A percentile compares a stretch with the other conserved stretches of the same genome.
These are phyloP conservation scores for Ips nitidus DNA, from an alignment of 1,140 invertebrate genomes.

Conservation along the genomic window DNA sequence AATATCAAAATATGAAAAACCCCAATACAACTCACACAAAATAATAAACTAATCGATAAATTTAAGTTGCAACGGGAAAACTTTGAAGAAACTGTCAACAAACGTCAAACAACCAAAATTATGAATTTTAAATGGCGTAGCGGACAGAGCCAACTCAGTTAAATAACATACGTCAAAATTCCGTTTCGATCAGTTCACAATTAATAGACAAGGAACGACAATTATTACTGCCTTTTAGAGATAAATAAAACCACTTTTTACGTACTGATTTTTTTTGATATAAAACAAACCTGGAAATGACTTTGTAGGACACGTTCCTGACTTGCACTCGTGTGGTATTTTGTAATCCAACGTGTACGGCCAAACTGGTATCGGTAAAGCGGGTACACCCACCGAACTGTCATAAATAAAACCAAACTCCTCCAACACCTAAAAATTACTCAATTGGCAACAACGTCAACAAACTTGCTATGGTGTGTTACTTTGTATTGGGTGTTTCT, in stretches of 20 bases:
- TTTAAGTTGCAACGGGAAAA: neutral
- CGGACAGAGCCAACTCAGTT: neutral
- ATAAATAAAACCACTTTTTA: neutral
- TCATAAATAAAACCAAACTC: constrained; percentile 93
- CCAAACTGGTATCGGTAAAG: constrained; percentile 84
- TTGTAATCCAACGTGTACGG: constrained; percentile 92
- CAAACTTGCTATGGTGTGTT: constrained; percentile 33
- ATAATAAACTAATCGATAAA: too few species aligned
- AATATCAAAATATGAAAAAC: too few species aligned
- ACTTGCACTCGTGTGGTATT: constrained; percentile 89
- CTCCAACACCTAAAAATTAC: constrained; percentile 67
- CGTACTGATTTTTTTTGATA: too few species aligned
- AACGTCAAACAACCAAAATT: too few species aligned
- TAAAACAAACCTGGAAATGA: constrained; percentile 73
- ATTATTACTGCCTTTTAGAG: neutral
- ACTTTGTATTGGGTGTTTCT: constrained; percentile 90
- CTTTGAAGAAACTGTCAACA: neutral
- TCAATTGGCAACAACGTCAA: constrained; percentile 8
- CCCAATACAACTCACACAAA: too few species aligned
- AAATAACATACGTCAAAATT: too few species aligned
- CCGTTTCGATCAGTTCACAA: too few species aligned
- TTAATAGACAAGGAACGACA: neutral
- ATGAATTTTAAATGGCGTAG: neutral
- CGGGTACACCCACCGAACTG: constrained; percentile 84
- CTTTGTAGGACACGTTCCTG: constrained; percentile 86